These are phyloP conservation scores for Myrmophylax atrothorax DNA, from an alignment of 2,113 vertebrate species.

Conservation along the genomic window DNA sequence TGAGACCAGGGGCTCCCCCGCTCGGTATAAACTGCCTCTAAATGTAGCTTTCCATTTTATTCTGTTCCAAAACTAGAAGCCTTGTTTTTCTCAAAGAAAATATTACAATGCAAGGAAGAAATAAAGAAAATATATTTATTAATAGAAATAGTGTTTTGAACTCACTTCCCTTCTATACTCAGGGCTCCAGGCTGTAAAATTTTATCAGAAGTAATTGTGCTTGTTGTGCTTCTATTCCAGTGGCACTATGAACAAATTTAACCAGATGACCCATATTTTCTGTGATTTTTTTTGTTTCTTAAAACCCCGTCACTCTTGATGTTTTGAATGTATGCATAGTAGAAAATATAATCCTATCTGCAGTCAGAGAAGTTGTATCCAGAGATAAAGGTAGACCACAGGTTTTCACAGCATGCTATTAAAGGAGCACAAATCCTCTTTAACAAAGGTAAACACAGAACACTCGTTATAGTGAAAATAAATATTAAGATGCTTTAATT, in stretches of 20 bases:
- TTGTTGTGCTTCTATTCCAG: not conserved
- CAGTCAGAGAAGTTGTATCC: not conserved
- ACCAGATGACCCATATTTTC: not conserved
- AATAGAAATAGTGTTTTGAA: slow-evolving; percentile 9
- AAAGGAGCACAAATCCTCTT: not conserved
- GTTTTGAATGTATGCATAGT: not conserved
- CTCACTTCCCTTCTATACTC: not conserved
- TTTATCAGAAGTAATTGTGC: not conserved
- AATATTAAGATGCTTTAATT: not conserved
- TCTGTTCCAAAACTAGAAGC: not conserved
- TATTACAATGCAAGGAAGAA: not conserved
- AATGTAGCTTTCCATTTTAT: not conserved
- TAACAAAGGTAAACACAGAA: not conserved
- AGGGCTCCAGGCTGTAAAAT: not conserved
- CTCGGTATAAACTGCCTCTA: not conserved
- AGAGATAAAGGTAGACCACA: not conserved
- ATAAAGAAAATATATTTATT: slow-evolving; percentile 6
- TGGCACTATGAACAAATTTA: not conserved
- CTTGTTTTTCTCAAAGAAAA: slow-evolving; percentile 17
- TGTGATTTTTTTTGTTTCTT: not conserved
- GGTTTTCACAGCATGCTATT: not conserved
- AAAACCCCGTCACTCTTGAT: not conserved
- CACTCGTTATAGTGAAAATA: not conserved
- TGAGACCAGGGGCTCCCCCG: not conserved
- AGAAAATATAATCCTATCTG: not conserved